Base-by-base conservation (phyloP, 2,113 vertebrate genomes). In the Odobenus rosmarus region DNA sequence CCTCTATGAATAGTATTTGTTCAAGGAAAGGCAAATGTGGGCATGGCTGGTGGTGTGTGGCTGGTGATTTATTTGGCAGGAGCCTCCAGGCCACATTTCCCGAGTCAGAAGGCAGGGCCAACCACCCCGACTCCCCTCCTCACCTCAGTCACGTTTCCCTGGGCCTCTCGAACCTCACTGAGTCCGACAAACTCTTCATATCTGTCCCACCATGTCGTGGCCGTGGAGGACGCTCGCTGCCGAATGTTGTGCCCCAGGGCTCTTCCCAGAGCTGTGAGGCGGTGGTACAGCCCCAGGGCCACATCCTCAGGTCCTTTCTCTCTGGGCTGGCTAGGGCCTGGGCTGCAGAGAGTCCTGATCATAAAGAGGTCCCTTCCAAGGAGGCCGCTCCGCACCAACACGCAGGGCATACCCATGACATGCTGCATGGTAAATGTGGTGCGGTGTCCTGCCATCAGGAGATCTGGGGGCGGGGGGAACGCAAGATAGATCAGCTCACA, bases 161-260 rank as follows among this genome's bases (percentile, higher is more conserved):
- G 99, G 79, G 99, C 99, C 36, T 99, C 98, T 69, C 99, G 99
- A 94, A 99, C 99, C 97, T 99, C 99, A 55, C 97, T 99, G 53
- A 99, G 98, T 46, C 99, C 99, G 1, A 99, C 99, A 98, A 99
- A 99, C 98, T 99, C 99, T 97, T 99, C 99, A 0, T 99, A 99
- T 97, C 98, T 99, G 93, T 98, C 98, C 99, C 99, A 99, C 99
- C 99, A 99, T 61, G 97, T 98, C 98, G 98, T 99, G 93, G 99
- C 98, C 0, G 98, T 98, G 81, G 99, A 97, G 15, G 98, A 98
- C 0, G 98, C 97, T 3, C 95, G 97, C 42, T 99, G 98, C 42
- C 98, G 95, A 0, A 99, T 97, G 92, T 93, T 99, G 93, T 98
- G 99, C 1, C 99, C 99, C 98, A 99, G 97, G 16, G 95, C 89